A percentile compares a stretch with the other conserved stretches of the same genome.
These are phyloP conservation scores for Chascanopsetta lugubris DNA, from an alignment of 2,113 vertebrate species.

Conservation along the genomic window DNA sequence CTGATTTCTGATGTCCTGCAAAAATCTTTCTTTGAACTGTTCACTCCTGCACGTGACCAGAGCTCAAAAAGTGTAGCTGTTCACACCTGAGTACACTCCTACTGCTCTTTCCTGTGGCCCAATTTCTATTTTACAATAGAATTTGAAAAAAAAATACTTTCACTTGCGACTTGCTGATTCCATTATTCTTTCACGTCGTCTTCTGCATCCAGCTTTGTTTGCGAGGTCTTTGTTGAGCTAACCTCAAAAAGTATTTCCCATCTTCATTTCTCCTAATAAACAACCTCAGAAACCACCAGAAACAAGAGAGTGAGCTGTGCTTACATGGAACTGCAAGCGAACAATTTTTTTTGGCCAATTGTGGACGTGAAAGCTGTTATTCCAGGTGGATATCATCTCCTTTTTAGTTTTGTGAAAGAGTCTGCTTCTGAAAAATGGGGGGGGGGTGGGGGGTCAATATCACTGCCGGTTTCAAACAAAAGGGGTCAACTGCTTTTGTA, in stretches of 20 bases:
- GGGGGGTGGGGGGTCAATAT: conserved; percentile 25
- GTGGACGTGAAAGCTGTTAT: conserved; percentile 64
- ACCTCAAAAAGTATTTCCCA: conserved; percentile 77
- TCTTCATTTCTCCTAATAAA: conserved; percentile 75
- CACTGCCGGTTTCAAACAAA: conserved; percentile 59
- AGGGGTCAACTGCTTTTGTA: conserved; percentile 55
- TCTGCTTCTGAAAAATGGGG: conserved; percentile 18
- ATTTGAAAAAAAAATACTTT: conserved; percentile 44
- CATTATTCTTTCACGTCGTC: conserved; percentile 43
- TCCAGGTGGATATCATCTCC: conserved; percentile 71
- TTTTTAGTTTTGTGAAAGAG: conserved; percentile 54
- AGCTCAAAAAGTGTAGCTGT: neutral
- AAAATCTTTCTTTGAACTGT: conserved; percentile 20
- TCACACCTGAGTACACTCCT: conserved; percentile 18
- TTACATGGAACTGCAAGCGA: conserved; percentile 63
- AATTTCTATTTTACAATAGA: neutral
- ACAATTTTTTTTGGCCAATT: conserved; percentile 58
- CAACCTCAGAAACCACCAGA: conserved; percentile 63
- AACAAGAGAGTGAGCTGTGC: conserved; percentile 49
- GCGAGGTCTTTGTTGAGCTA: conserved; percentile 48
- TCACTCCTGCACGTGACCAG: conserved; percentile 6
- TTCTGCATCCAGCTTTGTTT: conserved; percentile 40
- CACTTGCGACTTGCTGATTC: conserved; percentile 33
- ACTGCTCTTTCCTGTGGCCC: conserved; percentile 1
- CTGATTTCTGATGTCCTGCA: conserved; percentile 25